Conservation (phyloP, 2,113 vertebrate species). For the Notothenia coriiceps region DNA sequence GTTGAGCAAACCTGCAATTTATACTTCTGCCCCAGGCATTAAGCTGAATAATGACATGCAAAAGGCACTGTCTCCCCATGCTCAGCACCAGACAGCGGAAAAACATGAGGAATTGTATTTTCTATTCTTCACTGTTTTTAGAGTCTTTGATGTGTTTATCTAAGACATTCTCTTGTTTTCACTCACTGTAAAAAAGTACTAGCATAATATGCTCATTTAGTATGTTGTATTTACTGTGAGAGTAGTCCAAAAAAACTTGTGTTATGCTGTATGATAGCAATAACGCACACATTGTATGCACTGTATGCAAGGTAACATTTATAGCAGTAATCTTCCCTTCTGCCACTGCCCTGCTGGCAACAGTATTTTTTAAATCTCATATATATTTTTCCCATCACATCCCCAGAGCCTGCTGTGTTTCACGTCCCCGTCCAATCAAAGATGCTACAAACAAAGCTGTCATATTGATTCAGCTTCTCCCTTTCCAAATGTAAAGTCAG, state of each 20-base stretch:
- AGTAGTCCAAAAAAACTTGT: background rate
- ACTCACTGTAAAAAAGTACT: background rate
- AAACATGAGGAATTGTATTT: background rate
- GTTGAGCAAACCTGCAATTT: conserved; percentile 78
- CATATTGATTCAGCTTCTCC: conserved; percentile 35
- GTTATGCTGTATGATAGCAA: background rate
- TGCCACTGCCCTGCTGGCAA: background rate
- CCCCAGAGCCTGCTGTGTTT: conserved; percentile 14
- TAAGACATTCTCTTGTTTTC: background rate
- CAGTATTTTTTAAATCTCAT: conserved; percentile 8
- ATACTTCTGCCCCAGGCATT: conserved; percentile 64
- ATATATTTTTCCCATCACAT: background rate
- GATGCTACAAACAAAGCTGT: conserved; percentile 19
- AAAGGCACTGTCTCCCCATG: conserved; percentile 28
- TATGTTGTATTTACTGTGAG: background rate
- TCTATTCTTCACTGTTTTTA: background rate
- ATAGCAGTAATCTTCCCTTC: conserved; percentile 12
- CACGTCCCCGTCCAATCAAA: conserved; percentile 39
- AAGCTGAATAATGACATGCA: conserved; percentile 70
- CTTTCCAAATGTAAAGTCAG: conserved; percentile 48
- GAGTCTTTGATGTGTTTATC: background rate
- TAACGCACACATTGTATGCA: conserved; percentile 2
- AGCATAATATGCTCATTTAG: background rate
- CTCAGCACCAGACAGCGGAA: no score
- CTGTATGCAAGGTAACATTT: conserved; percentile 5